These are phyloP conservation scores for Hystrix cristata DNA, from an alignment of 2,113 vertebrate species.

Conservation along the genomic window DNA sequence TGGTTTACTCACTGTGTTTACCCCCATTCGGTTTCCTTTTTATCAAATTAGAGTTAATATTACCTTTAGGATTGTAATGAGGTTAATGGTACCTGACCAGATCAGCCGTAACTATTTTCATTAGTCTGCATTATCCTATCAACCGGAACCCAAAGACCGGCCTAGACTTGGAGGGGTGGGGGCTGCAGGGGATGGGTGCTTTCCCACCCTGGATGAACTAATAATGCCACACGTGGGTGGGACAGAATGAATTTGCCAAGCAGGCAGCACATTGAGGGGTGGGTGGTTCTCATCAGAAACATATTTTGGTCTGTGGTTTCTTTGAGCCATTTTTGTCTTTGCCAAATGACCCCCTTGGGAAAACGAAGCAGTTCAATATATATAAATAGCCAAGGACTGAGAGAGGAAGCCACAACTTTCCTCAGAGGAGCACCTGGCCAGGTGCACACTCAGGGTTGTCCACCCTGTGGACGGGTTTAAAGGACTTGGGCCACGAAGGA, in stretches of 20 bases:
- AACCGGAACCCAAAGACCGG: not conserved
- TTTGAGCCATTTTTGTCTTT: slow-evolving; percentile 78
- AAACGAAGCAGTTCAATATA: slow-evolving; percentile 51
- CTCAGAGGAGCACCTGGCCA: not conserved
- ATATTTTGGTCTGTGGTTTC: slow-evolving; percentile 81
- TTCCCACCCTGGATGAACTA: not conserved
- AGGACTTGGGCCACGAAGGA: not conserved
- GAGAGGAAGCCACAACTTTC: slow-evolving; percentile 70
- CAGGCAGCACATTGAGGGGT: not conserved
- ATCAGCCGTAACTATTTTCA: not conserved
- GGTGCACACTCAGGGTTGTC: rapidly evolving
- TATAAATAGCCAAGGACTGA: slow-evolving; percentile 65
- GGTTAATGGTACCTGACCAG: too few species aligned
- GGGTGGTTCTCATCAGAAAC: slow-evolving; percentile 20
- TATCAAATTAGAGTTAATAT: not conserved
- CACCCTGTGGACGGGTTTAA: not conserved
- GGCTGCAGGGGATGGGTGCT: too few species aligned
- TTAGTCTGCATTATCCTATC: not conserved
- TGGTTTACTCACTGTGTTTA: not conserved
- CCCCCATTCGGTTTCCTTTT: slow-evolving; percentile 9
- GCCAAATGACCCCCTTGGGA: slow-evolving; percentile 81
- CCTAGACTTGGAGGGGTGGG: not conserved
- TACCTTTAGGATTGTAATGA: not conserved
- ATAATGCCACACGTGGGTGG: not conserved
- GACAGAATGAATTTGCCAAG: not conserved